These are phyloP conservation scores for Conopomorpha cramerella DNA, from an alignment of 1,140 invertebrate genomes.

Conservation along the genomic window DNA sequence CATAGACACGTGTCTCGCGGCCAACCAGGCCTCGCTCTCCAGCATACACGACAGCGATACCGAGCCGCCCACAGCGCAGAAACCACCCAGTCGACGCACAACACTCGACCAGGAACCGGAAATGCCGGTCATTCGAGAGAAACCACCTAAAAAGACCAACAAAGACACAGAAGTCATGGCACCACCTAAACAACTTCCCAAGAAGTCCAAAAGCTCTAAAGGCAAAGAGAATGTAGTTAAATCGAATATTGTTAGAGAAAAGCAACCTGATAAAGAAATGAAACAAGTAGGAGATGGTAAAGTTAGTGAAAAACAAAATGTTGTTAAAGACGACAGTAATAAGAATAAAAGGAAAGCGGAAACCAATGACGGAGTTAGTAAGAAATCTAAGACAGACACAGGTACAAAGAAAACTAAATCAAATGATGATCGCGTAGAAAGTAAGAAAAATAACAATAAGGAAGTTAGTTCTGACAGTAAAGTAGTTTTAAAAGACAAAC, in stretches of 20 bases:
- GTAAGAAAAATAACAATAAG: no score
- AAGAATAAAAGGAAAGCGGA: neutral
- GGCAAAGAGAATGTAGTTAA: neutral
- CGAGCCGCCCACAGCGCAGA: neutral
- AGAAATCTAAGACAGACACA: no score
- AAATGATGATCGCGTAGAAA: no score
- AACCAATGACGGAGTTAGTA: conserved; percentile 3
- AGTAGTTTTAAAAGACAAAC: no score
- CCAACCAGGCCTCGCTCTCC: conserved; percentile 7
- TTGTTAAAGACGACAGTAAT: neutral
- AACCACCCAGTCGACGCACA: conserved; percentile 5
- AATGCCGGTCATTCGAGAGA: neutral
- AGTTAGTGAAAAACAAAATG: conserved; percentile 5
- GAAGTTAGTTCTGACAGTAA: no score
- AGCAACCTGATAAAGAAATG: neutral
- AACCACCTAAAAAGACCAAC: conserved; percentile 7
- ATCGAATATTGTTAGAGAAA: neutral
- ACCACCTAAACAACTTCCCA: conserved; percentile 30
- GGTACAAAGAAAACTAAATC: no score
- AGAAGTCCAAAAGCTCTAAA: conserved; percentile 14
- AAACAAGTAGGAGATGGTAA: neutral
- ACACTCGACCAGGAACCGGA: conserved; percentile 15
- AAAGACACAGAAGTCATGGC: conserved; percentile 30
- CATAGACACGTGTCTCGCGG: conserved; percentile 24
- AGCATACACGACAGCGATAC: neutral